phyloP scores from a whole-genome alignment of 2,797 vertebrate genomes.

The Enoplosus armatus region DNA sequence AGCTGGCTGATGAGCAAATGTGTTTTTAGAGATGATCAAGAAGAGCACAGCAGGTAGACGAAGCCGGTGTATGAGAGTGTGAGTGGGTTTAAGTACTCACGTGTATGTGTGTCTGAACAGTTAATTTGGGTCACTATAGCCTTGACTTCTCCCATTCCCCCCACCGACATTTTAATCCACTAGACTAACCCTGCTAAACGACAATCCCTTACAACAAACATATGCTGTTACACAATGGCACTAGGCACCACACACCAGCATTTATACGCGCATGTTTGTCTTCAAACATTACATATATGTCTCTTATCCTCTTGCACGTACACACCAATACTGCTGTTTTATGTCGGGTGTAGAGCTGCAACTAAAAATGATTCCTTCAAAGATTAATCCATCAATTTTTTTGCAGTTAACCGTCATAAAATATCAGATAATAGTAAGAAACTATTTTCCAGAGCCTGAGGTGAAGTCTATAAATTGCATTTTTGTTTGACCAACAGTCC shows the following conservation, averaged over 20 bases:
- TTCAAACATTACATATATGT: not conserved
- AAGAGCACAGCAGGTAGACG: constrained; percentile 33
- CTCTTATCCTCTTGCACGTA: not conserved
- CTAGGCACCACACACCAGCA: not conserved
- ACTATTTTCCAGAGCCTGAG: not conserved
- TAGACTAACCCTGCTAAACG: constrained; percentile 54
- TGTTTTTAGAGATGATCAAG: not conserved
- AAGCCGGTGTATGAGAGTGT: constrained; percentile 11
- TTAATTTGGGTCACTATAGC: constrained; percentile 31
- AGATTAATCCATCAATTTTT: not conserved
- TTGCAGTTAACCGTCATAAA: not conserved
- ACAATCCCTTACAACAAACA: constrained; percentile 52
- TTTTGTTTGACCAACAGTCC: constrained; percentile 1
- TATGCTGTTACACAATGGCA: constrained; percentile 41
- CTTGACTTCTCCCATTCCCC: constrained; percentile 46
- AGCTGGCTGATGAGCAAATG: constrained; percentile 53
- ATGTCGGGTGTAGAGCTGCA: not conserved
- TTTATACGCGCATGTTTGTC: not conserved
- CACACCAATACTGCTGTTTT: not conserved
- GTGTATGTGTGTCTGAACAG: not conserved
- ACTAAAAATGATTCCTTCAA: not conserved
- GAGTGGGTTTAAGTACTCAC: not conserved
- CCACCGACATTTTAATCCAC: constrained; percentile 67
- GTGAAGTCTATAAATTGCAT: too few relatives aligned
- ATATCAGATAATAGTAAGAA: not conserved